Percentiles rank a stretch among this genome's conserved stretches.
Evolutionary conservation across 1,140 invertebrate species (phyloP).

Genomic region (Araneus ventricosus): DNA sequence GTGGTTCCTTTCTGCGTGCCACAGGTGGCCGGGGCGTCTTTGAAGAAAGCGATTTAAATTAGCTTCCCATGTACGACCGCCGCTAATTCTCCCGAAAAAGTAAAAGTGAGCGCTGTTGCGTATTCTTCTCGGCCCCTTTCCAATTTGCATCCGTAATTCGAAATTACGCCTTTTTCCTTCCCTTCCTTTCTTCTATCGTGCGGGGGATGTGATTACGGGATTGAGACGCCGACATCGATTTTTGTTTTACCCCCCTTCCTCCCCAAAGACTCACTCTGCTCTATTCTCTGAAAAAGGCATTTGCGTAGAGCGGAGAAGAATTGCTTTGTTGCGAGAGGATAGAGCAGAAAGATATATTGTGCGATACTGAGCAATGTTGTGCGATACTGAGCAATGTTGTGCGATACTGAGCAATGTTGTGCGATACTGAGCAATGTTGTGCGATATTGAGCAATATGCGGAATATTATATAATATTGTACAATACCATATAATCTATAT

Average conservation of each 20-base stretch:
- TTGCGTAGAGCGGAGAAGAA: neutral
- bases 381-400: no score
- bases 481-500: no score
- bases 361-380: no score
- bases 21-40: no score
- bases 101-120: slow-evolving; percentile 1
- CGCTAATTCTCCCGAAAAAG: slow-evolving; percentile 51
- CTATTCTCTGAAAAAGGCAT: neutral
- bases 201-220: slow-evolving; percentile 26
- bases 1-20: neutral
- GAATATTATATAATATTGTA: no score
- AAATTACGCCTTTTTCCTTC: slow-evolving; percentile 43
- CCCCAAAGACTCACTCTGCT: neutral
- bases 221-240: neutral
- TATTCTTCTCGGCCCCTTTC: slow-evolving; percentile 53
- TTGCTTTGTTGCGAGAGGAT: neutral
- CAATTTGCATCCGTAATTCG: slow-evolving; percentile 73
- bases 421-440: no score
- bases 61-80: slow-evolving; percentile 25
- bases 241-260: neutral
- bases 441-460: no score
- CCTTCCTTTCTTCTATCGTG: neutral
- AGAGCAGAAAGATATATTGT: no score
- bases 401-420: no score
- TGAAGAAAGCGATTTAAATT: slow-evolving; percentile 60